Percentiles rank a stretch among this genome's conserved stretches.
Conservation (phyloP, 2,113 vertebrate genomes). For the Dasyornis broadbenti region DNA sequence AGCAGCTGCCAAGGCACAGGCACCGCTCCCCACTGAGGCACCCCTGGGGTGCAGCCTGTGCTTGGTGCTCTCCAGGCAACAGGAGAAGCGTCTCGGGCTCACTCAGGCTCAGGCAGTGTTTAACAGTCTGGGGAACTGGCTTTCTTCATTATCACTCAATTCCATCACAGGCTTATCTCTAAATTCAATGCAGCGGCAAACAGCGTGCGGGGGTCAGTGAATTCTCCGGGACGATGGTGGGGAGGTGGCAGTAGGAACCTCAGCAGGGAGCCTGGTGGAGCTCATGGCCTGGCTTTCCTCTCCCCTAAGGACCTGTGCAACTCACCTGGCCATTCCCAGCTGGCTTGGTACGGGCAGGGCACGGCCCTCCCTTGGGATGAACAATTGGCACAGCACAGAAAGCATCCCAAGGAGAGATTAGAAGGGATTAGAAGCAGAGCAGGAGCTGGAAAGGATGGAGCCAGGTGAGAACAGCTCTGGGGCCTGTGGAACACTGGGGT, state of each 20-base stretch:
- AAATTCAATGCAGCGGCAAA: background rate
- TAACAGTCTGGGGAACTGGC: background rate
- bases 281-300: background rate
- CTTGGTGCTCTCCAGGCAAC: background rate
- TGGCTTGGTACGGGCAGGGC: background rate
- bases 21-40: background rate
- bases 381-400: background rate
- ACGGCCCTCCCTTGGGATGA: background rate
- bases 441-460: background rate
- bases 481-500: too few species aligned
- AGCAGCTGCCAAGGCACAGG: background rate
- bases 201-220: background rate
- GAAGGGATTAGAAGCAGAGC: too few species aligned
- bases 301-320: background rate
- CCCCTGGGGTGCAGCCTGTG: too few species aligned
- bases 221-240: background rate
- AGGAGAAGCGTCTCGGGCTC: background rate
- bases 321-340: background rate
- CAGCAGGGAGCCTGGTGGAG: background rate
- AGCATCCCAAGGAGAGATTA: background rate
- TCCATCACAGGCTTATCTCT: background rate
- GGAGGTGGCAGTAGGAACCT: background rate
- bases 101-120: background rate
- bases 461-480: background rate
- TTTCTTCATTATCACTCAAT: background rate